These are phyloP conservation scores for Orchesella flavescens DNA, from an alignment of 2,888 invertebrate species.

Conservation along the genomic window DNA sequence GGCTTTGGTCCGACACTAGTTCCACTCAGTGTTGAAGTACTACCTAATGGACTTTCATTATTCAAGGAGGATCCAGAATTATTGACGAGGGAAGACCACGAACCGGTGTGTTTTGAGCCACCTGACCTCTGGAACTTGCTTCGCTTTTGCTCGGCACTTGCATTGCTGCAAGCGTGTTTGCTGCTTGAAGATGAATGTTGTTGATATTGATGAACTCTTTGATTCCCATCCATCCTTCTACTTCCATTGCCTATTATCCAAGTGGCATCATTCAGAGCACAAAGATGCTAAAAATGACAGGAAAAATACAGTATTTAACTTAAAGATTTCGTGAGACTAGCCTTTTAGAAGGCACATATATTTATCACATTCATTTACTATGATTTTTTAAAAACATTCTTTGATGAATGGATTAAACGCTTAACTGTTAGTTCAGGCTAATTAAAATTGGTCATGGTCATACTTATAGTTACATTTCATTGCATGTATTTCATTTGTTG, in stretches of 20 bases:
- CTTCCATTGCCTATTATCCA: constrained; percentile 41
- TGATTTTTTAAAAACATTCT: too few species aligned
- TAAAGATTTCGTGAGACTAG: too few species aligned
- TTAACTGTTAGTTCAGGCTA: too few species aligned
- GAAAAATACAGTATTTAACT: too few species aligned
- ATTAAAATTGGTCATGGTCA: too few species aligned
- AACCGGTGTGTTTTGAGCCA: constrained; percentile 57
- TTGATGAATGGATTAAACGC: too few species aligned
- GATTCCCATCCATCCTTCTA: constrained; percentile 44
- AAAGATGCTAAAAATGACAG: too few species aligned
- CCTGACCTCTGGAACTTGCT: constrained; percentile 60
- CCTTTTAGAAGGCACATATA: too few species aligned
- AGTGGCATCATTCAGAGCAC: too few species aligned
- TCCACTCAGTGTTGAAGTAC: not conserved
- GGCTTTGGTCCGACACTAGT: not conserved
- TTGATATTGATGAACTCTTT: constrained; percentile 23
- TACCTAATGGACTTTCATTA: constrained; percentile 14
- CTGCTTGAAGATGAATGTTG: constrained; percentile 8
- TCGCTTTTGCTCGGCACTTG: constrained; percentile 56
- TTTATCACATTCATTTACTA: too few species aligned
- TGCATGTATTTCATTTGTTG: too few species aligned
- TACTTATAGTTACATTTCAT: too few species aligned
- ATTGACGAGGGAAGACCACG: constrained; percentile 32
- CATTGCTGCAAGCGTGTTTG: not conserved
- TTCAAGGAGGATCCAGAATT: constrained; percentile 26